Conservation (phyloP, 2,113 vertebrate genomes). For the Periophthalmodon schlosseri region DNA sequence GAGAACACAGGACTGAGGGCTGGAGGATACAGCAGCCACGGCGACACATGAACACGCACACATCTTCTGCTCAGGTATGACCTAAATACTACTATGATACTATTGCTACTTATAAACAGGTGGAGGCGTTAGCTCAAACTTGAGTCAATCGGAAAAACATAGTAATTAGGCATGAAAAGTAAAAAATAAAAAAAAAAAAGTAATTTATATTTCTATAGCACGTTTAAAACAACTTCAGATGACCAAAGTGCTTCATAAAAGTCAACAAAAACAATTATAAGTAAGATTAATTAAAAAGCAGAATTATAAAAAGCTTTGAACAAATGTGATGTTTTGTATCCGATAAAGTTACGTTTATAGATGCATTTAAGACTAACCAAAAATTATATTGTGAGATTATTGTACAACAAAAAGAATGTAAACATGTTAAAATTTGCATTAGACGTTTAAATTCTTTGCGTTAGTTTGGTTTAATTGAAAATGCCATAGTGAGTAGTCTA, state of each 20-base stretch:
- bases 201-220: no score
- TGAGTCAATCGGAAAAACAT: background rate
- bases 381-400: background rate
- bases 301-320: background rate
- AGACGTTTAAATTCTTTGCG: background rate
- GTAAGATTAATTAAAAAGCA: background rate
- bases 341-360: conserved; percentile 7
- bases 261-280: background rate
- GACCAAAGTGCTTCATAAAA: background rate
- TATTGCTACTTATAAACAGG: background rate
- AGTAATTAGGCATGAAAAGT: background rate
- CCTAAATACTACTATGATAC: background rate
- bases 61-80: conserved; percentile 61
- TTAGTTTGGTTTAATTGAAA: background rate
- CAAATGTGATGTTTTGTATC: background rate
- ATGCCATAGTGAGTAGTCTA: conserved; percentile 18
- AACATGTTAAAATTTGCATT: background rate
- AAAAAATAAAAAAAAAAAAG: no score
- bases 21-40: conserved; percentile 34
- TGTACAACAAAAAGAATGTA: background rate
- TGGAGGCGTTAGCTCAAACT: background rate
- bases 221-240: no score
- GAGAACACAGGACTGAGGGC: conserved; percentile 18
- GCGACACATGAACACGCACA: conserved; percentile 23
- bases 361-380: background rate